phyloP scores from a whole-genome alignment of 2,888 invertebrate genomes.

The Agelastica alni region DNA sequence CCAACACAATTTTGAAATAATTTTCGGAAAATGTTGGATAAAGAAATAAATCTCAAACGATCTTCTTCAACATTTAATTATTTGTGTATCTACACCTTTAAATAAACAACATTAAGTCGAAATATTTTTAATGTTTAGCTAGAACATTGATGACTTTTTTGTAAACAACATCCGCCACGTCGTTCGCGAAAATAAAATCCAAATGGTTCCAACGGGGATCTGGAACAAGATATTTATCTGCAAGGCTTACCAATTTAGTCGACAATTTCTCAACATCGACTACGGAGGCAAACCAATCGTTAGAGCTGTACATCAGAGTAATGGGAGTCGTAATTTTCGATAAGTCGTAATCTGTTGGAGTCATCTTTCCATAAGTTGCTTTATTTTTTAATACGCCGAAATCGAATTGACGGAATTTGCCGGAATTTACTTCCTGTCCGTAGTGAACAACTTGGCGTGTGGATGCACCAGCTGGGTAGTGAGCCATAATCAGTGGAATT shows the following conservation, averaged over 20 bases:
- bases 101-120: no score
- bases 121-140: no score
- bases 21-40: no score
- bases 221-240: constrained; percentile 41
- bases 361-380: constrained; percentile 45
- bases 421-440: constrained; percentile 64
- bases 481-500: constrained; percentile 37
- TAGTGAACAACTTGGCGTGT: constrained; percentile 74
- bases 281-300: constrained; percentile 59
- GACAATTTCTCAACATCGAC: constrained; percentile 36
- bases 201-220: constrained; percentile 50
- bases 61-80: no score
- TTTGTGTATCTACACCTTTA: no score
- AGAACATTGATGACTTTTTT: constrained; percentile 50
- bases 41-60: no score
- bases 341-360: constrained; percentile 56
- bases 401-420: constrained; percentile 60
- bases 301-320: constrained; percentile 56
- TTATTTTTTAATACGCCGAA: constrained; percentile 53
- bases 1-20: no score
- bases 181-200: constrained; percentile 48
- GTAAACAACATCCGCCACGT: constrained; percentile 46
- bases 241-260: constrained; percentile 47
- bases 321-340: constrained; percentile 54
- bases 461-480: constrained; percentile 55